Percentiles rank a stretch among this genome's conserved stretches.
Evolutionary conservation across 2,797 vertebrate species (phyloP).

Genomic region (Decapterus maruadsi): DNA sequence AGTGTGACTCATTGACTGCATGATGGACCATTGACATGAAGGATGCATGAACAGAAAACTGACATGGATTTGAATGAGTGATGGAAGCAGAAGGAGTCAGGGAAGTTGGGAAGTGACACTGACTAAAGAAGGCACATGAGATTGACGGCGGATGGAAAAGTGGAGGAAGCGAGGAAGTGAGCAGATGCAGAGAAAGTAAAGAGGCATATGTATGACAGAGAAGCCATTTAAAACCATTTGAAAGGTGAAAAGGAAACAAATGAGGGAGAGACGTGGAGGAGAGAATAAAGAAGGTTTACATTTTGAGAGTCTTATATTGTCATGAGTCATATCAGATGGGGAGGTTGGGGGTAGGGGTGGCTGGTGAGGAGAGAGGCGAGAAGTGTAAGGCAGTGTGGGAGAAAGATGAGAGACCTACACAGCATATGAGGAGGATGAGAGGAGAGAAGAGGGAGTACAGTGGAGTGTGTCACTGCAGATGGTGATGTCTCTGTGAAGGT

Average conservation of each 20-base stretch:
- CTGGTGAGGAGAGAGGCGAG: slow-evolving; percentile 42
- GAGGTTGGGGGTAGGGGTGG: slow-evolving; percentile 17
- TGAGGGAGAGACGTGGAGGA: slow-evolving; percentile 11
- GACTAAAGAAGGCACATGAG: slow-evolving; percentile 23
- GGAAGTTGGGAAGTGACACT: neutral
- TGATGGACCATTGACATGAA: slow-evolving; percentile 45
- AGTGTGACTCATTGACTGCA: slow-evolving; percentile 51
- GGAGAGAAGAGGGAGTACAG: slow-evolving; percentile 37
- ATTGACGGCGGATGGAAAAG: neutral
- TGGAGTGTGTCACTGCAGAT: slow-evolving; percentile 52
- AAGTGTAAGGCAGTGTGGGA: slow-evolving; percentile 61
- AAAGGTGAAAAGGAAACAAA: slow-evolving; percentile 33
- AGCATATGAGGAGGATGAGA: slow-evolving; percentile 40
- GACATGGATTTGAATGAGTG: slow-evolving; percentile 9
- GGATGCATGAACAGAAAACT: slow-evolving; percentile 20
- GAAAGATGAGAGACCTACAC: slow-evolving; percentile 42
- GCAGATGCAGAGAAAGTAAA: slow-evolving; percentile 6
- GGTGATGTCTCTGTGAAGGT: slow-evolving; percentile 58
- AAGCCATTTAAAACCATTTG: neutral
- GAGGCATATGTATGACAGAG: neutral
- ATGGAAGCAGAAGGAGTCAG: neutral
- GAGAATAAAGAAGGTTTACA: slow-evolving; percentile 36
- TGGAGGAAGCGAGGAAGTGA: neutral
- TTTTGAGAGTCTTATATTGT: slow-evolving; percentile 29
- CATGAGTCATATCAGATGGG: slow-evolving; percentile 46